phyloP scores from a whole-genome alignment of 2,113 vertebrate species.

The Misgurnus mizolepis region DNA sequence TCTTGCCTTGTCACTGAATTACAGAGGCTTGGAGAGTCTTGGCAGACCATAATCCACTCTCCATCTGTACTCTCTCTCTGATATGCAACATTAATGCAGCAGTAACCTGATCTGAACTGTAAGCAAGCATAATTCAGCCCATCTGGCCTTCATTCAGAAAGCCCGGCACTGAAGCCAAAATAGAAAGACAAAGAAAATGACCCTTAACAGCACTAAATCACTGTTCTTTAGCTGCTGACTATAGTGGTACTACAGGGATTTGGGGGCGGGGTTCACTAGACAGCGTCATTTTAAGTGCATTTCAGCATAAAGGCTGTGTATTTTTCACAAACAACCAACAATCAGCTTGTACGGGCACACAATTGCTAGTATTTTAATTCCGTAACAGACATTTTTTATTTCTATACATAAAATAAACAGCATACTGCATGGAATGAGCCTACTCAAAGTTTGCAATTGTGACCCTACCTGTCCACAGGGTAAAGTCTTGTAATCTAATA shows the following conservation, averaged over 20 bases:
- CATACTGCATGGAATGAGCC: too few species aligned
- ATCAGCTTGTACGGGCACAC: constrained; percentile 5
- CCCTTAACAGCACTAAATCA: background rate
- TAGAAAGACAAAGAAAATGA: constrained; percentile 10
- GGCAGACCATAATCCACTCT: constrained; percentile 15
- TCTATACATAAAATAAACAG: too few species aligned
- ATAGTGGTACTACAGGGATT: background rate
- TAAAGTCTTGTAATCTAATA: too few species aligned
- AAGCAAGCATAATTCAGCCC: constrained; percentile 36
- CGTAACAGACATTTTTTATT: background rate
- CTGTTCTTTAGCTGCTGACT: background rate
- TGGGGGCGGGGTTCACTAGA: background rate
- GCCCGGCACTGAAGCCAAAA: constrained; percentile 10
- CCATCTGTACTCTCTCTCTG: constrained; percentile 28
- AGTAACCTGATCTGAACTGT: constrained; percentile 22
- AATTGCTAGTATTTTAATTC: background rate
- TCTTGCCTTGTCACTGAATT: background rate
- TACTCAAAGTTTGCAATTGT: too few species aligned
- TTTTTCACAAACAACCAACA: too few species aligned
- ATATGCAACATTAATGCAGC: constrained; percentile 33
- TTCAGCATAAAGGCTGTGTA: too few species aligned
- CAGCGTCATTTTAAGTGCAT: too few species aligned
- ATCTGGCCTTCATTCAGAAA: constrained; percentile 37
- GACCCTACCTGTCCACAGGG: too few species aligned
- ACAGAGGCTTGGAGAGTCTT: constrained; percentile 25